Conservation (phyloP, 2,797 vertebrate genomes). For the Rhincodon typus region DNA sequence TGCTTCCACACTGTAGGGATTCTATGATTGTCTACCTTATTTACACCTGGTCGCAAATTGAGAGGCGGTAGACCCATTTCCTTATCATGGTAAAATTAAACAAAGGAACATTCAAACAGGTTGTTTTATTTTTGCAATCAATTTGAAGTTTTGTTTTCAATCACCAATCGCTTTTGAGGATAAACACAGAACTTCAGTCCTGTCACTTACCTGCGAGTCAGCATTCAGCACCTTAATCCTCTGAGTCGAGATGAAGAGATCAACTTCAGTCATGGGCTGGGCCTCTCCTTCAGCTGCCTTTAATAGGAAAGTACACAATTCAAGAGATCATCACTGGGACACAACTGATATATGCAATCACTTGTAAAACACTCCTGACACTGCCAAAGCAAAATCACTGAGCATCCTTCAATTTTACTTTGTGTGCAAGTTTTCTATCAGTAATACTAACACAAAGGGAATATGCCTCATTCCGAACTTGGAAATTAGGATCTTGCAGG, state of each 20-base stretch:
- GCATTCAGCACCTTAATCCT: slow-evolving; percentile 97
- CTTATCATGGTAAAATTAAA: not conserved
- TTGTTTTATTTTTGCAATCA: not conserved
- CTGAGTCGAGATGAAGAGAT: slow-evolving; percentile 95
- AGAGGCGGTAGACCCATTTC: not conserved
- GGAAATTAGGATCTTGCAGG: not conserved
- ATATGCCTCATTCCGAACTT: not conserved
- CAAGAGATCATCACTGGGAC: not conserved
- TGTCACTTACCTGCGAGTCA: slow-evolving; percentile 78
- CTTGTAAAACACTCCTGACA: not conserved
- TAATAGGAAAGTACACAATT: slow-evolving; percentile 39
- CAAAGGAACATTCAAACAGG: not conserved
- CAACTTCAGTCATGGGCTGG: slow-evolving; percentile 81
- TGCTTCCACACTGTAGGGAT: no score
- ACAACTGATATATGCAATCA: not conserved
- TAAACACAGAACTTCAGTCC: fast-evolving
- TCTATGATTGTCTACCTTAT: no score
- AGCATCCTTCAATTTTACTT: not conserved
- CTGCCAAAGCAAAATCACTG: not conserved
- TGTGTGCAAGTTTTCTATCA: not conserved
- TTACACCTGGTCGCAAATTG: not conserved
- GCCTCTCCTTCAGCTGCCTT: slow-evolving; percentile 78
- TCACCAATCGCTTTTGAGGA: not conserved
- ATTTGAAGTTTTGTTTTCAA: not conserved
- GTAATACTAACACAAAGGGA: not conserved